A percentile compares a stretch with the other conserved stretches of the same genome.
These are phyloP conservation scores for Malthinus seriepunctatus DNA, from an alignment of 2,888 invertebrate species.

Conservation along the genomic window DNA sequence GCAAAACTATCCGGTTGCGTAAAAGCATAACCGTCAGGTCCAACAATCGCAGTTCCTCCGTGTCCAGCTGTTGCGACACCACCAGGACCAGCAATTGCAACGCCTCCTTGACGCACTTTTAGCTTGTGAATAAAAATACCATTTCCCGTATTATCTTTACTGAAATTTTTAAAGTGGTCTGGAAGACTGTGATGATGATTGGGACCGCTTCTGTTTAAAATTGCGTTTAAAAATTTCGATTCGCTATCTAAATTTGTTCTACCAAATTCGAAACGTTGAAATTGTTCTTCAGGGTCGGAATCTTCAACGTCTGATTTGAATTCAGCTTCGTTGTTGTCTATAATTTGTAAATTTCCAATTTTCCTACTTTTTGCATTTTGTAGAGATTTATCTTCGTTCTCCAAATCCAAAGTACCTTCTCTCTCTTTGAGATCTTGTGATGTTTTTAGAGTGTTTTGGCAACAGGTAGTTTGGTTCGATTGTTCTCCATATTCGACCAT, in stretches of 20 bases:
- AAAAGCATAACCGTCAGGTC: constrained; percentile 76
- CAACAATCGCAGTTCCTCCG: constrained; percentile 80
- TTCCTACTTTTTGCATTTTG: not conserved
- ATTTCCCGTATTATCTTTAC: constrained; percentile 56
- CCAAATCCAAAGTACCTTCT: not conserved
- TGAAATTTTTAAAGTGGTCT: constrained; percentile 33
- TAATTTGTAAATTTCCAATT: not conserved
- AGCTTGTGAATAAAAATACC: constrained; percentile 72
- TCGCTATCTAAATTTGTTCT: not conserved
- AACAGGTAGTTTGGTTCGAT: not conserved
- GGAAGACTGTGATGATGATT: not conserved
- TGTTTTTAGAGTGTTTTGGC: not conserved
- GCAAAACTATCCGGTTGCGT: constrained; percentile 76
- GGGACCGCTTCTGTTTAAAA: not conserved
- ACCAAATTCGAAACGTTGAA: not conserved
- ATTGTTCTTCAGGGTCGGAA: not conserved
- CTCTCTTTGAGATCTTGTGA: not conserved
- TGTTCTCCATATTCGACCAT: constrained; percentile 63
- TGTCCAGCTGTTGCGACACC: constrained; percentile 79
- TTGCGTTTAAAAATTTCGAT: not conserved
- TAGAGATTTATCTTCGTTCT: not conserved
- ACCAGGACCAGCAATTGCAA: constrained; percentile 81
- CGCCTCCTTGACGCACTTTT: constrained; percentile 74
- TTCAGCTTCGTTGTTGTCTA: not conserved
- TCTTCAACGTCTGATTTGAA: not conserved